A percentile compares a stretch with the other conserved stretches of the same genome.
These are phyloP conservation scores for Ceratina calcarata DNA, from an alignment of 1,140 invertebrate genomes.

Conservation along the genomic window DNA sequence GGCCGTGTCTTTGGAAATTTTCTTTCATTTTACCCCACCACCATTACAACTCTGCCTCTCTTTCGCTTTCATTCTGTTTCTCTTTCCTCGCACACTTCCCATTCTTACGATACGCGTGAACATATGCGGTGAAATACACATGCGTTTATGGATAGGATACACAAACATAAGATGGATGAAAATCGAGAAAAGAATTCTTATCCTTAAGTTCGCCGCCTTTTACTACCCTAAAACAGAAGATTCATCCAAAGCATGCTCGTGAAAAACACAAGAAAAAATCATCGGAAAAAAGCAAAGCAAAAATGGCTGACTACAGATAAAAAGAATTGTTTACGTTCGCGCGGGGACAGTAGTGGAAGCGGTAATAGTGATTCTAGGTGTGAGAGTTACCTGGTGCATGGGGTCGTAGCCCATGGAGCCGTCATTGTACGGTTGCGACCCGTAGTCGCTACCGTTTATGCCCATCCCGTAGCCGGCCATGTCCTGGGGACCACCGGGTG, in stretches of 20 bases:
- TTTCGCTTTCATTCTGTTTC: too few relatives aligned
- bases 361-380: not conserved
- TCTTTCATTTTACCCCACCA: slow-evolving; percentile 15
- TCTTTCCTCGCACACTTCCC: not conserved
- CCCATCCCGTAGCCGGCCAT: slow-evolving; percentile 94
- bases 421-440: slow-evolving; percentile 90
- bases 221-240: too few relatives aligned
- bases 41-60: not conserved
- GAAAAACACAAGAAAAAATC: slow-evolving; percentile 17
- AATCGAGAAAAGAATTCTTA: slow-evolving; percentile 31
- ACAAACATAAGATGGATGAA: slow-evolving; percentile 61
- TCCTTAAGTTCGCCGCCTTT: too few relatives aligned
- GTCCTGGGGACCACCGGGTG: slow-evolving; percentile 87
- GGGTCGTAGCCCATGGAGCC: slow-evolving; percentile 93
- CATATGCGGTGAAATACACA: slow-evolving; percentile 68
- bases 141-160: slow-evolving; percentile 64
- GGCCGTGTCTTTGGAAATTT: not conserved
- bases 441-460: slow-evolving; percentile 91
- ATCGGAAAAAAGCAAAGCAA: slow-evolving; percentile 48
- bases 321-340: not conserved
- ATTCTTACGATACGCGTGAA: slow-evolving; percentile 53
- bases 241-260: slow-evolving; percentile 17
- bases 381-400: slow-evolving; percentile 86
- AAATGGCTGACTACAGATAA: slow-evolving; percentile 24
- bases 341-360: too few relatives aligned